A percentile compares a stretch with the other conserved stretches of the same genome.
Evolutionary conservation across 2,797 vertebrate species (phyloP).

Genomic region (Chelmon rostratus): DNA sequence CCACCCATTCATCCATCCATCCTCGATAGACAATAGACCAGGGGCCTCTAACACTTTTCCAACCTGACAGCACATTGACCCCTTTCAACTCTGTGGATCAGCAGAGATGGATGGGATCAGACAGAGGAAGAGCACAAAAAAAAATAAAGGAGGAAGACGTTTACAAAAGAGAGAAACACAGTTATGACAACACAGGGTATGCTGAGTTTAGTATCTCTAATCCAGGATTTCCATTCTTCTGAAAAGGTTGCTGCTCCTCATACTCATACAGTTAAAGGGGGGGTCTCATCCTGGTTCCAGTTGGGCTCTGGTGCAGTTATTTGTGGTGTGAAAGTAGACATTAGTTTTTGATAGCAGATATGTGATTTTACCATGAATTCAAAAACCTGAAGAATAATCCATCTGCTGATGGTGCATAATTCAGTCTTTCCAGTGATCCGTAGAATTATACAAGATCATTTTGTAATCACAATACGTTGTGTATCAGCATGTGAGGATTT

Average conservation of each 20-base stretch:
- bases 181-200: not conserved
- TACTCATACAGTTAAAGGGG: not conserved
- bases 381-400: not conserved
- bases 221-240: constrained; percentile 18
- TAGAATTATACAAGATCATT: not conserved
- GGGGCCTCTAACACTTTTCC: constrained; percentile 69
- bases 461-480: not conserved
- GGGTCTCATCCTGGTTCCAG: not conserved
- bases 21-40: constrained; percentile 49
- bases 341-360: too few species aligned
- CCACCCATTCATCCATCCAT: constrained; percentile 13
- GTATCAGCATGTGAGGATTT: too few species aligned
- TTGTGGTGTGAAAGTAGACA: not conserved
- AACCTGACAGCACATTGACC: constrained; percentile 73
- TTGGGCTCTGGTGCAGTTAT: too few species aligned
- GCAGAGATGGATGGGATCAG: constrained; percentile 33
- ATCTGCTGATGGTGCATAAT: not conserved
- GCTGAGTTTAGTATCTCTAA: constrained; percentile 12
- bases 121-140: constrained; percentile 17
- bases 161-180: not conserved
- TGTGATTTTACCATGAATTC: too few species aligned
- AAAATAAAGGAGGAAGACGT: constrained; percentile 14
- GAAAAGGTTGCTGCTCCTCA: constrained; percentile 10
- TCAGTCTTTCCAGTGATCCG: not conserved
- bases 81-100: constrained; percentile 70